Conservation (phyloP, 2,888 invertebrate genomes). For the Napeogenes inachia region DNA sequence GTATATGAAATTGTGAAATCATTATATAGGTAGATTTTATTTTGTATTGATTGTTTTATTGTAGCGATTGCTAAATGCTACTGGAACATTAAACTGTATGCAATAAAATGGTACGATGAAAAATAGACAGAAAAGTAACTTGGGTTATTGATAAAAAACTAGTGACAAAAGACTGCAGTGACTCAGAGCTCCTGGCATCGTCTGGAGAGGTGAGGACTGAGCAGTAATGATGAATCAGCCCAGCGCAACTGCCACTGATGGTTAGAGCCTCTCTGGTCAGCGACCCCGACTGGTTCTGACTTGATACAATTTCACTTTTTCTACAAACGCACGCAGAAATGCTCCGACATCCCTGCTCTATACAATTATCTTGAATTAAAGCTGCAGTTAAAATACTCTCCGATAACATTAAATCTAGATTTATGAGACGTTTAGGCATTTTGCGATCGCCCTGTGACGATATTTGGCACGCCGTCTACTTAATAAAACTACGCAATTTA, state of each 20-base stretch:
- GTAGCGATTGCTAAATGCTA: too few relatives aligned
- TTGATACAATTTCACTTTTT: constrained; percentile 74
- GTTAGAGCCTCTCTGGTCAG: constrained; percentile 56
- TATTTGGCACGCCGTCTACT: constrained; percentile 50
- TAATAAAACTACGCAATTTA: constrained; percentile 45
- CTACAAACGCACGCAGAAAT: constrained; percentile 39
- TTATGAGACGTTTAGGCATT: constrained; percentile 20
- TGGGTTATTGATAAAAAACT: constrained; percentile 8
- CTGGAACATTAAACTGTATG: too few relatives aligned
- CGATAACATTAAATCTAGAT: constrained; percentile 17
- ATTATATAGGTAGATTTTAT: too few relatives aligned
- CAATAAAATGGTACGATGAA: background rate
- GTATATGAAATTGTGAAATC: too few relatives aligned
- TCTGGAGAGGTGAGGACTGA: constrained; percentile 39
- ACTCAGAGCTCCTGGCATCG: constrained; percentile 41
- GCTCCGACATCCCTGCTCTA: constrained; percentile 23
- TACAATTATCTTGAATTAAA: constrained; percentile 21
- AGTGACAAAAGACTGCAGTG: constrained; percentile 36
- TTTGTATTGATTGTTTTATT: too few relatives aligned
- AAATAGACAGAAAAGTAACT: background rate
- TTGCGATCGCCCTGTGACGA: constrained; percentile 23
- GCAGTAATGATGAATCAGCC: constrained; percentile 60
- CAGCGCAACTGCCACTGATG: constrained; percentile 53
- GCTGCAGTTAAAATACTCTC: constrained; percentile 9
- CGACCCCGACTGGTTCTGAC: constrained; percentile 73